Evolutionary conservation across 2,113 vertebrate genomes (phyloP).

Genomic region (Picathartes gymnocephalus): DNA sequence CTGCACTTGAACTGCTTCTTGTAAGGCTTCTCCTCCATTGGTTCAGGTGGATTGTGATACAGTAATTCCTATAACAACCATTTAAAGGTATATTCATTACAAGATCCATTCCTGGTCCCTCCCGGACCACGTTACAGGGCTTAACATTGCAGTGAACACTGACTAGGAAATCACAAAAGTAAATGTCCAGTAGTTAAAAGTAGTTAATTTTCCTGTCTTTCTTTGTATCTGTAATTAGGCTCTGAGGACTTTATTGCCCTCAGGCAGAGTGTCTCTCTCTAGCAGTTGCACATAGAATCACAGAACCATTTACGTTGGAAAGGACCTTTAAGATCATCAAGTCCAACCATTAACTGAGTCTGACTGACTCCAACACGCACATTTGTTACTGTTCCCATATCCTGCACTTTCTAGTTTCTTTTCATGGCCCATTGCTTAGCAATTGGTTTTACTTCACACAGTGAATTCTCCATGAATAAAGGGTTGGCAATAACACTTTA

Average conservation of each 20-base stretch:
- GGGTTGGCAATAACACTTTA: background rate
- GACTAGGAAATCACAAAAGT: background rate
- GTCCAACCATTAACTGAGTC: background rate
- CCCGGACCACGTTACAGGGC: background rate
- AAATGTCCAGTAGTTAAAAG: background rate
- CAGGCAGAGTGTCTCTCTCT: background rate
- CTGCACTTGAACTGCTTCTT: background rate
- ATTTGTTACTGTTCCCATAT: background rate
- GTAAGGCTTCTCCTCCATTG: background rate
- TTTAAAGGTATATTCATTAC: background rate
- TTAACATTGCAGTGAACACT: background rate
- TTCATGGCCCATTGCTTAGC: background rate
- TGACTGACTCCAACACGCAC: background rate
- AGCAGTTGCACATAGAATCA: background rate
- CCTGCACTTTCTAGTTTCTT: background rate
- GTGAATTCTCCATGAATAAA: background rate
- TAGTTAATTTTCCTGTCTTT: background rate
- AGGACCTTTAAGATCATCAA: background rate
- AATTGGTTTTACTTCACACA: slow-evolving; percentile 46
- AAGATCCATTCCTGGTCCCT: background rate
- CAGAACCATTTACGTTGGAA: background rate
- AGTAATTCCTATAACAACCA: background rate
- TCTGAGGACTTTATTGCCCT: background rate
- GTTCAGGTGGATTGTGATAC: background rate
- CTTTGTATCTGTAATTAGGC: background rate